Base-by-base conservation (phyloP, 2,888 invertebrate genomes). In the Heliconius aoede region DNA sequence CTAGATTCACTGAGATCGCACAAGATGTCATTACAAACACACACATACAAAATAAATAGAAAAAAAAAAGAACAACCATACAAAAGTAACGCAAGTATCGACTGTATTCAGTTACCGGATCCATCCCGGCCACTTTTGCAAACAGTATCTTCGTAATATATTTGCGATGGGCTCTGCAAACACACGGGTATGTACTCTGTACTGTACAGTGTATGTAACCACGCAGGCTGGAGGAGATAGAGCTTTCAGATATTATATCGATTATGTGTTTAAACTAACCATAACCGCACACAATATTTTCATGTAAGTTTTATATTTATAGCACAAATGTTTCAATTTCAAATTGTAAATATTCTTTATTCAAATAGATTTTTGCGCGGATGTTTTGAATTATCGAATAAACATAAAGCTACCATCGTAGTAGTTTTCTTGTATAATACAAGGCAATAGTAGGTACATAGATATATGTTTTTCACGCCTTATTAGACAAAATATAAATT, bases 111-210 rank as follows among this genome's bases (percentile, higher is more conserved):
- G 79, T 77, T 76, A 72, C 76, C 30, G 36, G 65, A 36, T 72
- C 73, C 24, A 68, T 74, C 32, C 75, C 72, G 77, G 72, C 32
- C 24, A 60, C 72, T 73, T 78, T 69, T 69, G 79, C 79, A 82
- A 81, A 80, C 82, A 79, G 79, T 76, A 81, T 79, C 79, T 65
- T 76, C 73, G 80, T 83, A 83, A 83, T 83, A 83, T 83, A 81
- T 83, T 82, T 83, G 82, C 82, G 74, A 80, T 80, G 79, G 76
- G 81, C 74, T 81, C 76, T 51, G 80, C 83, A 82, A 83, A 81
- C 80, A 81, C 74, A 65, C 26, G 26, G 24, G 60, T 15, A 13
- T 40, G 65, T 65, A 65, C 65, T 8, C 26, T 36, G 65, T 74
- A 72, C 46, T 40, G 40, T 40, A 40, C 58, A 3, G 58, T 13